Percentiles rank a stretch among this genome's conserved stretches.
These are phyloP conservation scores for Sebastes steindachneri DNA, from an alignment of 2,797 vertebrate genomes.

Conservation along the genomic window DNA sequence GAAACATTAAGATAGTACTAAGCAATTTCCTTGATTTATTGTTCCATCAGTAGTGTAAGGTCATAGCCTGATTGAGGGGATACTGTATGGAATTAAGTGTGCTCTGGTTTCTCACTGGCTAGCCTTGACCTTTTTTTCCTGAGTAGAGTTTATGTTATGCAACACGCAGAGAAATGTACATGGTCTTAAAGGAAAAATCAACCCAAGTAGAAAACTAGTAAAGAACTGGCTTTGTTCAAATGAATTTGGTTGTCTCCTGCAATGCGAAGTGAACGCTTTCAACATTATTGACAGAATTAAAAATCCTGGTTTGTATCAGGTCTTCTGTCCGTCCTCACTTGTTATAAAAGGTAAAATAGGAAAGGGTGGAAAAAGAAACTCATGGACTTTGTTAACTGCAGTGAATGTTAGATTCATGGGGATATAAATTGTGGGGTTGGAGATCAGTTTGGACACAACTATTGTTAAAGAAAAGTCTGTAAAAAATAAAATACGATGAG, in stretches of 20 bases:
- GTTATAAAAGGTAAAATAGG: background rate
- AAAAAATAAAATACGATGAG: background rate
- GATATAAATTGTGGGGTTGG: background rate
- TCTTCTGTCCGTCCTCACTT: background rate
- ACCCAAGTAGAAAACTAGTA: background rate
- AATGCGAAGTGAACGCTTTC: background rate
- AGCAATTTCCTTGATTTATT: conserved; percentile 77
- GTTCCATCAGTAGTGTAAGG: conserved; percentile 64
- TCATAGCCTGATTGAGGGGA: conserved; percentile 58
- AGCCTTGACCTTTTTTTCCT: conserved; percentile 62
- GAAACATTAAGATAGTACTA: conserved; percentile 60
- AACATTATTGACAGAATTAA: background rate
- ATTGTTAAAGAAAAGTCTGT: background rate
- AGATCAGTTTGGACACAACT: background rate
- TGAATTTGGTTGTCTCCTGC: background rate
- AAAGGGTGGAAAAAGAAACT: background rate
- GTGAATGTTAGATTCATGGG: conserved; percentile 4
- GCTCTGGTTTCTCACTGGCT: conserved; percentile 30
- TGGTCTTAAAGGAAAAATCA: conserved; percentile 1
- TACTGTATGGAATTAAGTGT: conserved; percentile 61
- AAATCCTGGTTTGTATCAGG: background rate
- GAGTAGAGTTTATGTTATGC: conserved; percentile 45
- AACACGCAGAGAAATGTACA: conserved; percentile 18
- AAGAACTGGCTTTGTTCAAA: background rate
- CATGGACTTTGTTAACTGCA: background rate